phyloP scores from a whole-genome alignment of 2,113 vertebrate genomes.

The Crypturellus undulatus region DNA sequence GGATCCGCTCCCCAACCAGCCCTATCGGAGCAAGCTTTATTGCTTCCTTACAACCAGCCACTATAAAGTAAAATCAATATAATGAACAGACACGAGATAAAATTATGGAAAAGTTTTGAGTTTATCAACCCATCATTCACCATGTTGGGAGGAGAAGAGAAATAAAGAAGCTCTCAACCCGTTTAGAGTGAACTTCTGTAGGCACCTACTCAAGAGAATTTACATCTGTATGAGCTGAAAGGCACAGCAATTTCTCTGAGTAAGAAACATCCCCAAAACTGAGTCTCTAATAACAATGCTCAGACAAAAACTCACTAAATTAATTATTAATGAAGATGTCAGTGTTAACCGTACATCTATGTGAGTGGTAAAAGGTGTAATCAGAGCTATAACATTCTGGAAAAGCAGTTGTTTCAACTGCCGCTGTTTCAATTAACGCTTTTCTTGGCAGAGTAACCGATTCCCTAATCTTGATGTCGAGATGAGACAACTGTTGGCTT shows the following conservation, averaged over 20 bases:
- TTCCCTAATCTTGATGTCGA: not conserved
- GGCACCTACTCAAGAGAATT: not conserved
- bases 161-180: not conserved
- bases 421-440: constrained; percentile 7
- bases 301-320: not conserved
- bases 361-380: not conserved
- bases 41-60: not conserved
- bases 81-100: not conserved
- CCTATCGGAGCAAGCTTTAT: too few species aligned
- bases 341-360: not conserved
- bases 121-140: not conserved
- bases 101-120: not conserved
- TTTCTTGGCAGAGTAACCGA: constrained; percentile 9
- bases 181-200: not conserved
- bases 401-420: not conserved
- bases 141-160: not conserved
- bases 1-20: too few species aligned
- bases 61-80: not conserved
- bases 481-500: constrained; percentile 5
- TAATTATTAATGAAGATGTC: not conserved
- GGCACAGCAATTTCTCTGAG: not conserved
- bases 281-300: not conserved
- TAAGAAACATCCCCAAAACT: not conserved
- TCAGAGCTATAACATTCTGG: not conserved
- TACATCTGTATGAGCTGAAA: not conserved